Evolutionary conservation across 2,888 invertebrate genomes (phyloP).

Genomic region (Chymomyza caudatula): DNA sequence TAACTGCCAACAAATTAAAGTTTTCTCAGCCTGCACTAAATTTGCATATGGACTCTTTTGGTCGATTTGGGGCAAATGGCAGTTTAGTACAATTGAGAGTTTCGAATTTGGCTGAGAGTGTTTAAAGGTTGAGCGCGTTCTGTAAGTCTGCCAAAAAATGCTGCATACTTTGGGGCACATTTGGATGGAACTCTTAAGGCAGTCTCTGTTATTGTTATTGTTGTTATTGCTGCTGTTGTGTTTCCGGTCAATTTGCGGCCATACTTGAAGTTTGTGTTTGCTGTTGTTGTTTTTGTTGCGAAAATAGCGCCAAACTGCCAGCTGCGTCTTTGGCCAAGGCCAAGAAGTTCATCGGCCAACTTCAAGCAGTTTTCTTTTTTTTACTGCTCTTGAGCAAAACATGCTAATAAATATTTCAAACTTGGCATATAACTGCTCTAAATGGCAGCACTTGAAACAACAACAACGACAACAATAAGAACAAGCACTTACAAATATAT

Average conservation of each 20-base stretch:
- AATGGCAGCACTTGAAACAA: background rate
- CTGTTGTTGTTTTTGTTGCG: background rate
- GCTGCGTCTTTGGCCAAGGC: background rate
- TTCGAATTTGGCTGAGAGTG: background rate
- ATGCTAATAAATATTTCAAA: background rate
- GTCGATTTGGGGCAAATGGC: background rate
- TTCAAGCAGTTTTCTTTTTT: conserved; percentile 4
- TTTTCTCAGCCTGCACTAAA: background rate
- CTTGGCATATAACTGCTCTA: background rate
- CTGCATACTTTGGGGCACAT: background rate
- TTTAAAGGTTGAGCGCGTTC: background rate
- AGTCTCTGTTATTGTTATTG: no score
- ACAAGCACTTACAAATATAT: background rate
- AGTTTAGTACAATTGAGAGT: background rate
- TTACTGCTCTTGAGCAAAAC: background rate
- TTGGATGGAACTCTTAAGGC: background rate
- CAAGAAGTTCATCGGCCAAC: background rate
- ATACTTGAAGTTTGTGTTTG: background rate
- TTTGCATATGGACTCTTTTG: background rate
- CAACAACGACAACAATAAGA: background rate
- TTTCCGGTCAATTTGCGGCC: background rate
- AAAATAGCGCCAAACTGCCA: background rate
- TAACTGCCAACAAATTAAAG: conserved; percentile 34
- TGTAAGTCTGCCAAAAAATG: background rate
- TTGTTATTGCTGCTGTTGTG: no score